These are phyloP conservation scores for Ranitomeya variabilis DNA, from an alignment of 2,113 vertebrate species.

Conservation along the genomic window DNA sequence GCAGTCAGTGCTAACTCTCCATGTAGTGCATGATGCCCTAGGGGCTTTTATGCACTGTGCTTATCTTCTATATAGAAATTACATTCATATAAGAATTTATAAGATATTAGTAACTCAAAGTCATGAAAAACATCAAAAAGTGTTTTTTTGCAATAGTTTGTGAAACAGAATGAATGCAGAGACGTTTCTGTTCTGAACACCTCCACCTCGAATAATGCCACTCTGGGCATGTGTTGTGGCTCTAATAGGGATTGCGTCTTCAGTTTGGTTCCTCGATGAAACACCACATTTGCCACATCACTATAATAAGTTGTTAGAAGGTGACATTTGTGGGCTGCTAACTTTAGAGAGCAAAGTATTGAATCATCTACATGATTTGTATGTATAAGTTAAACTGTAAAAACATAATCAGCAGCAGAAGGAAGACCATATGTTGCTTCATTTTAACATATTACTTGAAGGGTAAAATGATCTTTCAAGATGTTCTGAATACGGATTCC, in stretches of 20 bases:
- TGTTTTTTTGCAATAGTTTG: too few species aligned
- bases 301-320: background rate
- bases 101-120: too few species aligned
- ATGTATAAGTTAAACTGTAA: conserved; percentile 34
- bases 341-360: background rate
- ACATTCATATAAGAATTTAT: too few species aligned
- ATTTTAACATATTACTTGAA: conserved; percentile 24
- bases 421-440: conserved; percentile 16
- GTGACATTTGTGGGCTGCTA: background rate
- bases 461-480: conserved; percentile 20
- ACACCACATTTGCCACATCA: background rate
- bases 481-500: conserved; percentile 21
- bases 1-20: too few species aligned
- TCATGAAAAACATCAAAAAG: too few species aligned
- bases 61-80: too few species aligned
- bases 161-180: too few species aligned
- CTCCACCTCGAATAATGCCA: too few species aligned
- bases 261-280: background rate
- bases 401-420: conserved; percentile 29
- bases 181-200: too few species aligned
- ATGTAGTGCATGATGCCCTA: too few species aligned
- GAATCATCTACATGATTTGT: conserved; percentile 21
- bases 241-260: background rate
- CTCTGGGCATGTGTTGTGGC: too few species aligned
- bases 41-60: too few species aligned